A percentile compares a stretch with the other conserved stretches of the same genome.
Evolutionary conservation across 2,113 vertebrate species (phyloP).

Genomic region (Rhea americana): DNA sequence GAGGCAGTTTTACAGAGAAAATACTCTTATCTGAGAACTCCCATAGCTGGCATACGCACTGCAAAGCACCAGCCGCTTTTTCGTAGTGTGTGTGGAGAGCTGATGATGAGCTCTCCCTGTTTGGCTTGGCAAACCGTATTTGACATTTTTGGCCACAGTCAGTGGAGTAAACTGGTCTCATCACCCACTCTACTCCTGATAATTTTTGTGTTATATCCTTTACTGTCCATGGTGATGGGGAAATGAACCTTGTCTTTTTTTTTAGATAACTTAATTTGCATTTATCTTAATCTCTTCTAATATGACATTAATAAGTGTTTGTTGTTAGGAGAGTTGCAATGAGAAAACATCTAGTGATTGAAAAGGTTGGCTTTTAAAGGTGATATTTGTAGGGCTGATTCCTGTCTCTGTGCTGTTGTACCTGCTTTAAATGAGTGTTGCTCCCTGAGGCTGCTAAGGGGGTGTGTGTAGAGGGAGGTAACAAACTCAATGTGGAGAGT

Average conservation of each 20-base stretch:
- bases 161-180: neutral
- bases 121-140: neutral
- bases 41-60: neutral
- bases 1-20: neutral
- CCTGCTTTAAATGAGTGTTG: too few relatives aligned
- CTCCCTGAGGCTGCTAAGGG: neutral
- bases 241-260: neutral
- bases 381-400: neutral
- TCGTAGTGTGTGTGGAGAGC: neutral
- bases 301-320: neutral
- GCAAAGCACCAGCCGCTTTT: neutral
- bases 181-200: neutral
- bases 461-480: neutral
- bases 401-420: neutral
- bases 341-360: neutral
- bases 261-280: neutral
- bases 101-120: neutral
- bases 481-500: neutral
- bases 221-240: neutral
- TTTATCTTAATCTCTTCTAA: neutral
- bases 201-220: neutral
- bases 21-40: conserved; percentile 3
- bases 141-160: neutral
- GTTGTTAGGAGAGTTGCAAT: neutral
- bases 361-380: neutral